Evolutionary conservation across 2,113 vertebrate genomes (phyloP), one percentile per base, ranked within the genome.

Genomic region (Furnarius figulus): DNA sequence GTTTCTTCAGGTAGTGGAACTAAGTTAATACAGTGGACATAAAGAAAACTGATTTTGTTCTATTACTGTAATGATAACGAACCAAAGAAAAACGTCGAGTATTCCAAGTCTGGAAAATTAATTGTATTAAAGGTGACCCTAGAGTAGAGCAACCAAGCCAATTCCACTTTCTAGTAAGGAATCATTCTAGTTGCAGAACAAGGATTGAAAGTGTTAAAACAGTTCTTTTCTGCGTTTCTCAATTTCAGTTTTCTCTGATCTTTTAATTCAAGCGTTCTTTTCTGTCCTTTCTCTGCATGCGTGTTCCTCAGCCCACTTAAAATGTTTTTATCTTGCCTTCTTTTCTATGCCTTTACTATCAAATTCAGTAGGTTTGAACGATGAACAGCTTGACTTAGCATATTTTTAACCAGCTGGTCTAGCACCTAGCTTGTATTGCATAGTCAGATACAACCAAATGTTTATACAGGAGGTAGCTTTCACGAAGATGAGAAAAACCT

Each of bases 321-420:
- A 97, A 97, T 97, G 97, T 97, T 97, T 98, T 97, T 96, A 96
- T 97, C 97, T 97, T 97, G 97, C 97, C 96, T 98, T 97, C 97
- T 98, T 97, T 96, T 94, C 98, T 92, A 19, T 95, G 96, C 98
- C 98, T 98, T 98, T 98, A 97, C 98, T 98, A 98, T 97, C 97
- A 96, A 98, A 98, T 98, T 97, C 98, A 97, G 97, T 93, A 97
- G 95, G 91, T 98, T 96, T 98, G 97, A 97, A 95, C 75, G 97
- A 96, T 92, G 98, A 98, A 98, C 98, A 98, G 98, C 98, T 98
- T 98, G 98, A 97, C 98, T 98, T 98, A 98, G 97, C 98, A 98
- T 98, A 98, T 98, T 98, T 98, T 98, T 98, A 98, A 98, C 98
- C 98, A 98, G 98, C 98, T 98, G 98, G 98, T 98, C 98, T 98